phyloP scores from a whole-genome alignment of 2,888 invertebrate species.

The Unio pictorum region DNA sequence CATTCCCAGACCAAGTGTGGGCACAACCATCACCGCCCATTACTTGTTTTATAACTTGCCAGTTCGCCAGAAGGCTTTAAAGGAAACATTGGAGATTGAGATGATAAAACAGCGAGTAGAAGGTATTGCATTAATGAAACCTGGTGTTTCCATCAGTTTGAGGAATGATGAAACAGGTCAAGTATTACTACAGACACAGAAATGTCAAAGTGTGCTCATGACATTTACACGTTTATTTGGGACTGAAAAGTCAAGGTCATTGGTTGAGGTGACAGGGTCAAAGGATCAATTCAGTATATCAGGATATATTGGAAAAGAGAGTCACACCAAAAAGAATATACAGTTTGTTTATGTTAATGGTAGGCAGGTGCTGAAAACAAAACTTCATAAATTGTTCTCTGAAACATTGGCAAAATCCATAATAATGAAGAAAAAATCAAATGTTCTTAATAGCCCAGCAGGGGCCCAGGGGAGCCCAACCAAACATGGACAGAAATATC shows the following conservation, averaged over 20 bases:
- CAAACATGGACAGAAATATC: conserved; percentile 62
- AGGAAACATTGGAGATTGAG: conserved; percentile 76
- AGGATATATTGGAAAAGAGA: conserved; percentile 76
- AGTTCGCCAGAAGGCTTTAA: conserved; percentile 77
- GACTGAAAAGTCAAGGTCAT: conserved; percentile 66
- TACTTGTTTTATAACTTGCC: conserved; percentile 79
- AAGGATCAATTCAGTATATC: conserved; percentile 74
- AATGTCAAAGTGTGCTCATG: conserved; percentile 75
- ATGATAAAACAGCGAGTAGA: conserved; percentile 77
- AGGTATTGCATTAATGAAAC: conserved; percentile 79
- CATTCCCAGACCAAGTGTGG: conserved; percentile 77
- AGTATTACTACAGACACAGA: conserved; percentile 77
- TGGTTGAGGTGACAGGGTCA: conserved; percentile 71
- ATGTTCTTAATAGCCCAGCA: conserved; percentile 7
- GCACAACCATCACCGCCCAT: conserved; percentile 82
- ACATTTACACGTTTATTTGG: conserved; percentile 75
- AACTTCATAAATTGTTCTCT: conserved; percentile 73
- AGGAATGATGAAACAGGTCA: conserved; percentile 79
- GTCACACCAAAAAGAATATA: conserved; percentile 72
- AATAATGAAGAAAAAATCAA: conserved; percentile 41
- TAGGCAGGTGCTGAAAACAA: conserved; percentile 75
- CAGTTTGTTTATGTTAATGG: conserved; percentile 82
- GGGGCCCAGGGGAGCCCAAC: conserved; percentile 49
- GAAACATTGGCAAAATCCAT: conserved; percentile 65
- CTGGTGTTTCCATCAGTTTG: conserved; percentile 78